Base-by-base conservation (phyloP, 2,797 vertebrate species). In the Agapornis canus region DNA sequence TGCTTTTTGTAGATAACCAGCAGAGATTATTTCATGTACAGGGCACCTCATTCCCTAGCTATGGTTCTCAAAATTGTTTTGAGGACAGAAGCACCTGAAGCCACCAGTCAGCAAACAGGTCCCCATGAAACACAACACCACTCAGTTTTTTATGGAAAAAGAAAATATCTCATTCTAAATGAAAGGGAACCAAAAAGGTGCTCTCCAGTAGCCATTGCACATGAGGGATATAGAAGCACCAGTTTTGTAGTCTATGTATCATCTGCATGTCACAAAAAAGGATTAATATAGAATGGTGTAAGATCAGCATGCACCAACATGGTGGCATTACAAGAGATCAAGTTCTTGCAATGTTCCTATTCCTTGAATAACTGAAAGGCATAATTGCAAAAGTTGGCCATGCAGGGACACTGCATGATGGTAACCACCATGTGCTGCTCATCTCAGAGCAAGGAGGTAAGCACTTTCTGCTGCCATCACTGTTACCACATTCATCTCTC, bases 91-190 rank as follows among this genome's bases (percentile, higher is more conserved):
- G 23, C 10, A 49, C 20, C 9, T 64, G 32, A 81, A 84, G 29
- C 2, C 4, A 6, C 17, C 5, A 4, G 9, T 51, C 21, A 84
- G 12, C 23, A 84, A 82, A 49, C 4, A 76, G 7, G 13, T 57
- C 3, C 22, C 35, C 4, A 0, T 31, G 43, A 79, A 88, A 5
- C 17, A 27, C 0, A 3, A 5, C 19, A 69, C 2, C 16, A 27
- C 0, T 32, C 13, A 65, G 21, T 27, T 40, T 54, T 45, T 73
- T 77, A 60, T 9, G 19, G 59, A 40, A 75, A 71, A 85, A 2
- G 43, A 66, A 80, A 54, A 49, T 10, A 7, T 31, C 17, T 43
- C 43, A 43, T 20, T 60, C 17, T 26, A 63, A 57, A 27, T 40
- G 13, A 72, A 76, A 77, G 8, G 39, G 13, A 73, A 51, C 3